Conservation (phyloP, 2,797 vertebrate species). For the Macropus fuliginosus region DNA sequence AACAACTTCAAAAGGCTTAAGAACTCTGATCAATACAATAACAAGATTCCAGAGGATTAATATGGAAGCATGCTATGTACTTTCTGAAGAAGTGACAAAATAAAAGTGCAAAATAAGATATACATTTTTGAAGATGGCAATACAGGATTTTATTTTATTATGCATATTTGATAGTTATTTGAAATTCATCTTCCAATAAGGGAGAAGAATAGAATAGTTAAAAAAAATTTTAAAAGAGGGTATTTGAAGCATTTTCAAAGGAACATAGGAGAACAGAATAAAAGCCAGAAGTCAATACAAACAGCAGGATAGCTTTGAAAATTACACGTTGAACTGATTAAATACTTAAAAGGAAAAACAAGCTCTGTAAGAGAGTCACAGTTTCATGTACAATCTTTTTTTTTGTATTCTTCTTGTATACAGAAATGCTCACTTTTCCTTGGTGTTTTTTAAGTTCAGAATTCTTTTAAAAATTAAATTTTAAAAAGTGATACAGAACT, state of each 20-base stretch:
- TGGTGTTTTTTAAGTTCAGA: background rate
- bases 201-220: background rate
- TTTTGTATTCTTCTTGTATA: background rate
- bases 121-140: background rate
- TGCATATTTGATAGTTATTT: background rate
- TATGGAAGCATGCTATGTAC: background rate
- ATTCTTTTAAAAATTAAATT: background rate
- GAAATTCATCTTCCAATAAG: background rate
- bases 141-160: background rate
- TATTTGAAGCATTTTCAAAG: background rate
- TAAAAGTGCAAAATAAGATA: background rate
- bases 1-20: background rate
- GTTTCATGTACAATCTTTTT: background rate
- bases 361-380: background rate
- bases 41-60: background rate
- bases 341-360: background rate
- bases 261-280: background rate
- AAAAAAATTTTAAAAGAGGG: background rate
- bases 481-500: background rate
- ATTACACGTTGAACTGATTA: background rate
- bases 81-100: background rate
- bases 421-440: background rate
- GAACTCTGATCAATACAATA: background rate
- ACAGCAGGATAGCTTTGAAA: background rate
- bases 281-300: background rate